These are phyloP conservation scores for Papilio glaucus DNA, from an alignment of 1,140 invertebrate genomes.

Conservation along the genomic window DNA sequence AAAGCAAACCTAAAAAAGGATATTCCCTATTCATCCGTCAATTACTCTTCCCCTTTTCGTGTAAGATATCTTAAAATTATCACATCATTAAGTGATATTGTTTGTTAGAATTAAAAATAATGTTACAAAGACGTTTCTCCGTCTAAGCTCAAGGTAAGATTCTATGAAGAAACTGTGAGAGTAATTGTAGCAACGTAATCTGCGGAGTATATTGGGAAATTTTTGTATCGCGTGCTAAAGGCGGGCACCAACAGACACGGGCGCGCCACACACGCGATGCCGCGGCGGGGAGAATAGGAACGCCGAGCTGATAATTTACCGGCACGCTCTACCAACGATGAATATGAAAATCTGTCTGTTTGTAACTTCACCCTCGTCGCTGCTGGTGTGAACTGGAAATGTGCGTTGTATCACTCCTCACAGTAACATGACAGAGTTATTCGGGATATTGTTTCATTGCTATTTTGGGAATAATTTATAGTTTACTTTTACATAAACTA, in stretches of 20 bases:
- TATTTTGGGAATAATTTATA: too few relatives aligned
- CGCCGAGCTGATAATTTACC: constrained; percentile 72
- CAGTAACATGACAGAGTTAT: not conserved
- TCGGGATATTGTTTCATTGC: not conserved
- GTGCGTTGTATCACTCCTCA: constrained; percentile 5
- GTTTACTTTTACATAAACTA: not conserved
- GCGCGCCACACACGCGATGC: constrained; percentile 62
- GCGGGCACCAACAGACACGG: constrained; percentile 51
- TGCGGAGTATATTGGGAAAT: constrained; percentile 69
- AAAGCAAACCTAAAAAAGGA: too few relatives aligned
- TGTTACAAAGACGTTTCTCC: not conserved
- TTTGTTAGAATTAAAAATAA: too few relatives aligned
- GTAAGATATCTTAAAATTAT: too few relatives aligned
- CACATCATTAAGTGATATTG: too few relatives aligned
- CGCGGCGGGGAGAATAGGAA: constrained; percentile 52
- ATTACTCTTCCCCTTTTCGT: too few relatives aligned
- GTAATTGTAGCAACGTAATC: constrained; percentile 63
- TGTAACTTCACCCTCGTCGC: constrained; percentile 28
- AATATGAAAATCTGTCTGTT: constrained; percentile 43
- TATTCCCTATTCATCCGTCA: too few relatives aligned
- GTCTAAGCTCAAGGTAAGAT: constrained; percentile 44
- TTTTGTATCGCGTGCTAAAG: constrained; percentile 72
- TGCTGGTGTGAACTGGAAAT: constrained; percentile 28
- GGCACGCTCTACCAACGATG: constrained; percentile 53
- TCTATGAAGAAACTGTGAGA: constrained; percentile 56